These are phyloP conservation scores for Sinocyclocheilus rhinocerous DNA, from an alignment of 2,113 vertebrate species.

Conservation along the genomic window DNA sequence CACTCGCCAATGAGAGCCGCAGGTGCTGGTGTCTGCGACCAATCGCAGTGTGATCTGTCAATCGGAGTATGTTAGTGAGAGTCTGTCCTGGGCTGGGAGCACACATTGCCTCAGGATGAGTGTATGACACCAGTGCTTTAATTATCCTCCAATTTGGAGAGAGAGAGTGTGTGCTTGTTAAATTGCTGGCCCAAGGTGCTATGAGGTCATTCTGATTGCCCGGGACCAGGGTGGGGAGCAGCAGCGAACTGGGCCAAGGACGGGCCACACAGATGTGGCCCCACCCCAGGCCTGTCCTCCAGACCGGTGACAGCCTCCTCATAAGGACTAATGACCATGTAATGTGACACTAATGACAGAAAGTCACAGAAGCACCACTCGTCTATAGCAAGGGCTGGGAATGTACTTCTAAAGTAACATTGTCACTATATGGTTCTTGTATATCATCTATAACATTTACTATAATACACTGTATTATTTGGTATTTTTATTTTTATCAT, in stretches of 20 bases:
- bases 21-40: background rate
- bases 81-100: background rate
- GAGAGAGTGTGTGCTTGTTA: background rate
- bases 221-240: background rate
- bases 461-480: too few relatives aligned
- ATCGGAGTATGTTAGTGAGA: background rate
- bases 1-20: conserved; percentile 1
- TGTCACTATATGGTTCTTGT: too few relatives aligned
- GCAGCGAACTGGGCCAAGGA: conserved; percentile 25
- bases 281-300: conserved; percentile 2
- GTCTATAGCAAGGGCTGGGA: too few relatives aligned
- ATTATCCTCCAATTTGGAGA: conserved; percentile 29
- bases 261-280: conserved; percentile 11
- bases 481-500: too few relatives aligned
- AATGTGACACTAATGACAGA: conserved; percentile 31
- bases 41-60: conserved; percentile 11
- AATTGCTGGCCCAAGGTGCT: conserved; percentile 27
- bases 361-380: background rate
- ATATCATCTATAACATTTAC: too few relatives aligned
- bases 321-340: conserved; percentile 45
- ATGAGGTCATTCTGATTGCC: conserved; percentile 19
- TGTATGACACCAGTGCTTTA: background rate
- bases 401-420: too few relatives aligned
- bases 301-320: conserved; percentile 1
- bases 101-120: background rate